These are phyloP conservation scores for Battus philenor DNA, from an alignment of 1,140 invertebrate genomes.

Conservation along the genomic window DNA sequence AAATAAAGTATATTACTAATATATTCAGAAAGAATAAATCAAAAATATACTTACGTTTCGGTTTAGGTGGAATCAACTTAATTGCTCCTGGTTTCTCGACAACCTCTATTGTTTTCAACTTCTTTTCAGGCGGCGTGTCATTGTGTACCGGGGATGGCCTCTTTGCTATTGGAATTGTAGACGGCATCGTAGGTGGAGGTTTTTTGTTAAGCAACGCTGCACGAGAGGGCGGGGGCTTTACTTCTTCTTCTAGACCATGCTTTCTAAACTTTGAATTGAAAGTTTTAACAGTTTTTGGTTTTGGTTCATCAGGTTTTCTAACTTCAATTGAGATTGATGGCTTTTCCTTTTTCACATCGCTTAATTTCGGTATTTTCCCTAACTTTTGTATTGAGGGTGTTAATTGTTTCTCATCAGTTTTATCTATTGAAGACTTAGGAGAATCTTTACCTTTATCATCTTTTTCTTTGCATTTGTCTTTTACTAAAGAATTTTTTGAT, in stretches of 20 bases:
- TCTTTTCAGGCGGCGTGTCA: constrained; percentile 83
- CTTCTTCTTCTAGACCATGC: constrained; percentile 89
- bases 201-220: constrained; percentile 78
- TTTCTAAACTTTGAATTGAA: constrained; percentile 92
- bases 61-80: constrained; percentile 90
- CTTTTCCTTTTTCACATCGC: constrained; percentile 79
- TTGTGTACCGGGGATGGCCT: constrained; percentile 79
- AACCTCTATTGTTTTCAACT: constrained; percentile 78
- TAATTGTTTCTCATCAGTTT: constrained; percentile 80
- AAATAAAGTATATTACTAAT: constrained; percentile 54
- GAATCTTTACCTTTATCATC: constrained; percentile 58
- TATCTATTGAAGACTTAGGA: constrained; percentile 77
- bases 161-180: constrained; percentile 75
- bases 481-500: constrained; percentile 27
- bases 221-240: constrained; percentile 85
- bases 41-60: constrained; percentile 87
- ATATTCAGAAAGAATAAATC: constrained; percentile 22
- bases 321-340: constrained; percentile 88
- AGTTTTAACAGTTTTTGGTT: constrained; percentile 91
- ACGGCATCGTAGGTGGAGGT: constrained; percentile 67
- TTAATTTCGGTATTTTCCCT: constrained; percentile 86
- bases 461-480: constrained; percentile 51
- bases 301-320: constrained; percentile 80
- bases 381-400: constrained; percentile 81
- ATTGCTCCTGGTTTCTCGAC: constrained; percentile 86